Base-by-base conservation (phyloP, 2,797 vertebrate genomes). In the Rhadinocentrus ornatus region DNA sequence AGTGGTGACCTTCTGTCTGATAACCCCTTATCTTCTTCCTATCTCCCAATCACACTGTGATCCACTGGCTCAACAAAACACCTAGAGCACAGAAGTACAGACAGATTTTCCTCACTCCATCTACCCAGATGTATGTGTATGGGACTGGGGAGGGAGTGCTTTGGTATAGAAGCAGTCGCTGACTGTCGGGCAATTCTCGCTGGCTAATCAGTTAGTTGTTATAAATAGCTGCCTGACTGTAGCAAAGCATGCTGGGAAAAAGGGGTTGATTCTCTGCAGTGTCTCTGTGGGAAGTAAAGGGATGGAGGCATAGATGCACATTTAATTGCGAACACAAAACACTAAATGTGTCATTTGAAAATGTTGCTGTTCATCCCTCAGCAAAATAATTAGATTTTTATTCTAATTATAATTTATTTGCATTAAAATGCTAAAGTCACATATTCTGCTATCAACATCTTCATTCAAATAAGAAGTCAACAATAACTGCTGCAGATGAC, bases 171-270 rank as follows among this genome's bases (percentile, higher is more conserved):
- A 86, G 87, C 89, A 78, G 74, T 88, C 86, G 88, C 84, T 84
- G 89, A 89, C 85, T 90, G 88, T 85, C 59, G 68, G 80, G 86
- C 84, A 86, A 82, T 91, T 89, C 83, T 89, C 75, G 68, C 85
- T 87, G 87, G 87, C 88, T 93, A 92, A 93, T 93, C 92, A 92
- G 91, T 87, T 83, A 78, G 86, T 89, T 91, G 90, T 93, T 94
- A 94, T 93, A 94, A 94, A 94, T 92, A 94, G 92, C 88, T 88
- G 85, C 85, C 87, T 88, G 89, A 89, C 90, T 88, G 88, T 78
- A 79, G 90, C 90, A 91, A 91, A 83, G 91, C 86, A 92, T 90
- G 86, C 87, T 90, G 91, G 92, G 90, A 92, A 86, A 78, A 80
- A 81, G 80, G 76, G 86, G 87, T 88, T 80, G 86, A 89, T 81